phyloP scores from a whole-genome alignment of 1,140 invertebrate species.

The Anoplophora glabripennis region DNA sequence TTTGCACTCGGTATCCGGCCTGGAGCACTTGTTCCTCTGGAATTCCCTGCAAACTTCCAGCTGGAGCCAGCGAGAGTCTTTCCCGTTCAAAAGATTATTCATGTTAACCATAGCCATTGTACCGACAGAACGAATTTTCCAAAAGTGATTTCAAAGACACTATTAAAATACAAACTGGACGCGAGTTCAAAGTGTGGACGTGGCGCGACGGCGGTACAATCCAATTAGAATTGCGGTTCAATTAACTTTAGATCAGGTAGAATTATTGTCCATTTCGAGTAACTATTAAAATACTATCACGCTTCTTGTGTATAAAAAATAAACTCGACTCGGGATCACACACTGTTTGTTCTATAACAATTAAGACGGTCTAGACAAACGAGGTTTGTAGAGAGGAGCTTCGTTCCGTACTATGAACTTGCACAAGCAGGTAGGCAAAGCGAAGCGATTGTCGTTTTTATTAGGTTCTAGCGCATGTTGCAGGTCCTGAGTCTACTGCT shows the following conservation, averaged over 20 bases:
- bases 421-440: conserved; percentile 45
- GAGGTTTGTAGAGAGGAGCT: conserved; percentile 15
- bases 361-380: conserved; percentile 6
- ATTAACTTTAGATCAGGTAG: conserved; percentile 31
- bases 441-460: conserved; percentile 43
- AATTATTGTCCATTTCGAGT: conserved; percentile 44
- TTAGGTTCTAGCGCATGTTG: conserved; percentile 44
- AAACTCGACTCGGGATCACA: conserved; percentile 29
- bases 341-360: conserved; percentile 11
- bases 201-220: conserved; percentile 20
- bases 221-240: conserved; percentile 11
- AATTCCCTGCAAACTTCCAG: conserved; percentile 99
- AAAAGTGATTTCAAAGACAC: neutral
- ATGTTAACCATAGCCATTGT: conserved; percentile 92
- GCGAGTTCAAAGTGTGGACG: conserved; percentile 32
- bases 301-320: conserved; percentile 26
- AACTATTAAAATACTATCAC: conserved; percentile 22
- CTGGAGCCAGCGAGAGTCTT: conserved; percentile 99
- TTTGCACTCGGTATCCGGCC: conserved; percentile 99
- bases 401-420: conserved; percentile 16
- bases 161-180: conserved; percentile 18
- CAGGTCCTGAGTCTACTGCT: conserved; percentile 39
- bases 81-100: conserved; percentile 94
- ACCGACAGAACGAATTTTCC: neutral
- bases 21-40: conserved; percentile 98